These are phyloP conservation scores for Argyra leucocephala DNA, from an alignment of 2,888 invertebrate species.

Conservation along the genomic window DNA sequence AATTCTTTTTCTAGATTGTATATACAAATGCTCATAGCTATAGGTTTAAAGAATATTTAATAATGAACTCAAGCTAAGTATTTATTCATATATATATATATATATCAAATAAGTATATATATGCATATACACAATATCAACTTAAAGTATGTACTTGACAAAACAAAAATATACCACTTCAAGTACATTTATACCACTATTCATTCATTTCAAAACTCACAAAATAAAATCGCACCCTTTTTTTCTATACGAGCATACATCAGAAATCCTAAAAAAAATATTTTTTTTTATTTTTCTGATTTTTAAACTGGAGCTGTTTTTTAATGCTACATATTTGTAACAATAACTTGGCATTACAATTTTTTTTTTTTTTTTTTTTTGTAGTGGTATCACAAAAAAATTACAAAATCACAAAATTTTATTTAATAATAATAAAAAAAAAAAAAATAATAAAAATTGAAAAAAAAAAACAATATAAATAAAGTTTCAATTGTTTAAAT, in stretches of 20 bases:
- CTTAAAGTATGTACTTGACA: constrained; percentile 17
- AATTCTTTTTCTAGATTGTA: no score
- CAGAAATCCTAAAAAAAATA: neutral
- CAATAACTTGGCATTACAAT: neutral
- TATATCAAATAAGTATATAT: neutral
- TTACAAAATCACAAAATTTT: no score
- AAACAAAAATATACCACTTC: constrained; percentile 18
- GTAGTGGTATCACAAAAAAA: no score
- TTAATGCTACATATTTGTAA: no score
- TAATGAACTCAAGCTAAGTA: constrained; percentile 21
- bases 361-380: neutral
- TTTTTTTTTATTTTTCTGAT: no score
- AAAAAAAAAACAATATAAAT: neutral
- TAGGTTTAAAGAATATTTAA: constrained; percentile 24
- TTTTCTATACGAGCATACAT: no score
- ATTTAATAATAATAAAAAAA: no score
- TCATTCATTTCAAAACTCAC: neutral
- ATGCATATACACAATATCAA: constrained; percentile 15
- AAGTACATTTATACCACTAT: constrained; percentile 15
- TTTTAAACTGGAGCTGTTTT: no score
- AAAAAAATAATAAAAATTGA: neutral
- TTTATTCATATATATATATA: neutral
- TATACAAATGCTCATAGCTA: no score
- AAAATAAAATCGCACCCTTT: neutral
- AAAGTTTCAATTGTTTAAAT: neutral